Percentiles rank a stretch among this genome's conserved stretches.
phyloP scores from a whole-genome alignment of 2,888 invertebrate genomes.

The Metacarcinus magister region DNA sequence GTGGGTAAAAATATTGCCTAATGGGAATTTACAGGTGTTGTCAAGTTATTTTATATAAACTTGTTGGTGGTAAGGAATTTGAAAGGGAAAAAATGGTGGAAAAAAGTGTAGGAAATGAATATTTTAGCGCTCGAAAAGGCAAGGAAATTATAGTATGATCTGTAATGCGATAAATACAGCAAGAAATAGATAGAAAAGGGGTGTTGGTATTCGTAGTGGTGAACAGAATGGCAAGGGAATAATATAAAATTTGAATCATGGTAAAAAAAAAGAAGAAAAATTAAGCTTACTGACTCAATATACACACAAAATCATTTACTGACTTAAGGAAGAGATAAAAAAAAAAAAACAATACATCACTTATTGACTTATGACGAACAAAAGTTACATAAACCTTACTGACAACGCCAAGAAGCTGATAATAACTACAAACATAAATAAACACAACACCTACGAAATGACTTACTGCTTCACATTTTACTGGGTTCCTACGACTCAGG shows the following conservation, averaged over 20 bases:
- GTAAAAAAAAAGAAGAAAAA: not conserved
- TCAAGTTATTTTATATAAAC: not conserved
- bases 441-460: not conserved
- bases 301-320: not conserved
- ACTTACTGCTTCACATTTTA: not conserved
- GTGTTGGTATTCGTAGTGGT: too few species aligned
- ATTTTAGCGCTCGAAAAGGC: not conserved
- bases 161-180: too few species aligned
- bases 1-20: not conserved
- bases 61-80: not conserved
- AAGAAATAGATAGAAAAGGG: too few species aligned
- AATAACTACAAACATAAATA: not conserved
- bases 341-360: not conserved
- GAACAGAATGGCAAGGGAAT: too few species aligned
- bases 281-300: too few species aligned
- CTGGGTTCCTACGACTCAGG: not conserved
- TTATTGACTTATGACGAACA: not conserved
- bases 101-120: not conserved
- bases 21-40: constrained; percentile 18
- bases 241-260: not conserved
- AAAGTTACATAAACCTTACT: not conserved
- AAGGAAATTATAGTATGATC: not conserved
- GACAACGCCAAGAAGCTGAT: too few species aligned
- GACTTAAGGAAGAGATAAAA: not conserved
- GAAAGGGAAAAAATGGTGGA: not conserved